phyloP scores from a whole-genome alignment of 2,797 vertebrate genomes.

The Danio jaintianensis region DNA sequence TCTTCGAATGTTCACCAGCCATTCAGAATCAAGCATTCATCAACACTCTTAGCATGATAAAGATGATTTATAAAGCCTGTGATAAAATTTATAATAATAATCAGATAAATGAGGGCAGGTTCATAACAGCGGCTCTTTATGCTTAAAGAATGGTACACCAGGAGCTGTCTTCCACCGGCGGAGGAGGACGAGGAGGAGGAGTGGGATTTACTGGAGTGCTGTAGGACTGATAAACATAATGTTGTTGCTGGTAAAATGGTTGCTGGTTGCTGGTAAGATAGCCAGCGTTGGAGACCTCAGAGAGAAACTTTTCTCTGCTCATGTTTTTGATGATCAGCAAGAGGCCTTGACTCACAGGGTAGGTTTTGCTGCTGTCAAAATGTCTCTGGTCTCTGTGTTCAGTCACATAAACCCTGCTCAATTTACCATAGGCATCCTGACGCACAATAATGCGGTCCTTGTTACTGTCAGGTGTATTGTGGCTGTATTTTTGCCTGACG shows the following conservation, averaged over 20 bases:
- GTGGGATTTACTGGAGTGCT: no score
- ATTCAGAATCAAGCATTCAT: no score
- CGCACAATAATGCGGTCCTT: slow-evolving; percentile 57
- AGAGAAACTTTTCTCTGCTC: neutral
- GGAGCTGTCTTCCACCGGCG: neutral
- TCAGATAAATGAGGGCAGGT: neutral
- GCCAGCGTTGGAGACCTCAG: neutral
- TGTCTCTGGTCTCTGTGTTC: neutral
- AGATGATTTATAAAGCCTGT: no score
- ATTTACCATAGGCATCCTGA: accelerated
- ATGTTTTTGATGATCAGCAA: neutral
- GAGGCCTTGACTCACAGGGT: slow-evolving; percentile 37
- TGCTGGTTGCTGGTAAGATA: no score
- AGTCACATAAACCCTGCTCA: slow-evolving; percentile 45
- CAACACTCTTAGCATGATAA: no score
- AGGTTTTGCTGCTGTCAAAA: slow-evolving; percentile 10
- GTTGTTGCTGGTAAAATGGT: no score
- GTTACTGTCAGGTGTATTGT: neutral
- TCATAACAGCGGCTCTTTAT: neutral
- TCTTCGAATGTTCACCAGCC: no score
- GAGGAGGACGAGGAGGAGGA: no score
- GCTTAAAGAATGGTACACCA: neutral
- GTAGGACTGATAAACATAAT: no score
- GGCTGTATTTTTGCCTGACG: neutral
- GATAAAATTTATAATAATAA: no score